A percentile compares a stretch with the other conserved stretches of the same genome.
Conservation (phyloP, 2,113 vertebrate species). For the Malurus elegans region DNA sequence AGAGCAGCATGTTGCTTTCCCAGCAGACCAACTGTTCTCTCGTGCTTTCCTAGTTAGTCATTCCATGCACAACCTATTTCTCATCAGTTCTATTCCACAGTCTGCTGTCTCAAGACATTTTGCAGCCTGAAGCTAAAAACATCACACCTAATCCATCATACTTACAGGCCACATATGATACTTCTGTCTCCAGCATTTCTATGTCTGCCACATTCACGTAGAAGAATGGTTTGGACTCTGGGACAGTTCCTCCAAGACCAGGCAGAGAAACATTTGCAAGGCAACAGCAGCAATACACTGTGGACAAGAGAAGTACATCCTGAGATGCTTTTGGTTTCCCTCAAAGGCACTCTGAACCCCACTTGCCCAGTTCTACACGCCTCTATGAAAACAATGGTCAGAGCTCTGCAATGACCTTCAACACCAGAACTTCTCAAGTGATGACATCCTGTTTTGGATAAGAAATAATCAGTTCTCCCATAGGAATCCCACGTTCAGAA, state of each 20-base stretch:
- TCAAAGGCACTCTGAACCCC: background rate
- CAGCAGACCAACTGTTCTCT: background rate
- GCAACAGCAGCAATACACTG: slow-evolving; percentile 98
- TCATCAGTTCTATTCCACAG: background rate
- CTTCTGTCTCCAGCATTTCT: slow-evolving; percentile 86
- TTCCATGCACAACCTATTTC: background rate
- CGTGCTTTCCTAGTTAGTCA: background rate
- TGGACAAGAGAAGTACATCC: background rate
- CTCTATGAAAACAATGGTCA: background rate
- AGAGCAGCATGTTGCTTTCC: background rate
- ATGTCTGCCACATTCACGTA: slow-evolving; percentile 97
- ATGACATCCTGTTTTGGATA: background rate
- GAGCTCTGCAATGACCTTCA: background rate
- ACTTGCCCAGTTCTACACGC: background rate
- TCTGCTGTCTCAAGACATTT: background rate
- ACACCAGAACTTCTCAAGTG: background rate
- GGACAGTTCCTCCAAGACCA: slow-evolving; percentile 85
- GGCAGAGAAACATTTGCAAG: slow-evolving; percentile 94
- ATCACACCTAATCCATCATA: background rate
- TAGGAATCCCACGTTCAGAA: background rate
- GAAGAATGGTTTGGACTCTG: slow-evolving; percentile 95
- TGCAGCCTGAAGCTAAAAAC: background rate
- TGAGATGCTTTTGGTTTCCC: background rate
- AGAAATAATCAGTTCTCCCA: background rate
- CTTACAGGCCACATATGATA: slow-evolving; percentile 97